These are phyloP conservation scores for Sebastes itinus DNA, from an alignment of 2,797 vertebrate genomes.

Conservation along the genomic window DNA sequence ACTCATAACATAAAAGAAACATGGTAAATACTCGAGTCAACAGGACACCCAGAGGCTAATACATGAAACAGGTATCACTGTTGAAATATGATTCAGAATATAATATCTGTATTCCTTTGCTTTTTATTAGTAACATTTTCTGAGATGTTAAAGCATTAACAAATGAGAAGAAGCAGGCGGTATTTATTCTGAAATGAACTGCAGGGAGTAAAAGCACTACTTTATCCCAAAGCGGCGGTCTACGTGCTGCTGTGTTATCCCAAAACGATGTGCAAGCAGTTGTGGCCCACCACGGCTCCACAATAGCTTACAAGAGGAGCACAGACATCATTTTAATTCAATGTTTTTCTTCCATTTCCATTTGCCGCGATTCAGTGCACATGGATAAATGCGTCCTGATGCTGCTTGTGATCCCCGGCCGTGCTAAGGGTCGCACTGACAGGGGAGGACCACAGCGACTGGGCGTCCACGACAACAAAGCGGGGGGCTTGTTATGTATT, in stretches of 20 bases:
- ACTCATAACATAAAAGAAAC: slow-evolving; percentile 61
- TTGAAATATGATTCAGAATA: background rate
- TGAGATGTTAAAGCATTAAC: background rate
- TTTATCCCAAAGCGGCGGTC: background rate
- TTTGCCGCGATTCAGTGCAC: slow-evolving; percentile 33
- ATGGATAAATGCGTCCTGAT: slow-evolving; percentile 29
- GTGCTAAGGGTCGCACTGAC: slow-evolving; percentile 36
- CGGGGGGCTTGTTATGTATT: slow-evolving; percentile 56
- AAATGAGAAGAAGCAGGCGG: background rate
- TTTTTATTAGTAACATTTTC: background rate
- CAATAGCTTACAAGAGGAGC: background rate
- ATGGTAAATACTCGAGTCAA: slow-evolving; percentile 57
- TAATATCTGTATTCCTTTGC: background rate
- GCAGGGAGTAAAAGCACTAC: background rate
- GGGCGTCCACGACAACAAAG: slow-evolving; percentile 37
- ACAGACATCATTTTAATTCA: slow-evolving; percentile 21
- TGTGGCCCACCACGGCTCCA: background rate
- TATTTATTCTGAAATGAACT: background rate
- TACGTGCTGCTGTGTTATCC: background rate
- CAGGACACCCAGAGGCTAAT: slow-evolving; percentile 17
- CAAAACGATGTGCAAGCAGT: background rate
- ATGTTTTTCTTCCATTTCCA: slow-evolving; percentile 39
- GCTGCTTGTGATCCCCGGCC: slow-evolving; percentile 55
- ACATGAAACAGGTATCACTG: background rate
- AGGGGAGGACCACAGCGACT: slow-evolving; percentile 20